Evolutionary conservation across 1,140 invertebrate species (phyloP), one percentile per base, ranked within the genome.

Genomic region (Drosophila willistoni): DNA sequence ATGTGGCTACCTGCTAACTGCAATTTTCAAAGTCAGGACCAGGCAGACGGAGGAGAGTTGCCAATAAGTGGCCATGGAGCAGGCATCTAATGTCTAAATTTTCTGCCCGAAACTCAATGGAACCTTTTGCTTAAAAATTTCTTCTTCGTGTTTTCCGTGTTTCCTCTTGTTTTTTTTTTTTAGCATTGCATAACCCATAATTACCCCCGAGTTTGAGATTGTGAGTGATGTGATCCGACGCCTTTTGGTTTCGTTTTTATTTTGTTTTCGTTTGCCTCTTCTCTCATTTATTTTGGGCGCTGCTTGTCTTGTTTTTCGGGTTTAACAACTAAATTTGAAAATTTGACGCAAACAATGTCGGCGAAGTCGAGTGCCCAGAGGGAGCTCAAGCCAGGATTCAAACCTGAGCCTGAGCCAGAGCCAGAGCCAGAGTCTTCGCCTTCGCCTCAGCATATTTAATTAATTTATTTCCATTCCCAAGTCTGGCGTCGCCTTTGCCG

Each of bases 261-360:
- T 63, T 70, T 54, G 55, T 69, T 22, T 60, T 66, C 33, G 39
- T 29, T 34, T 60, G 19, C 19, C 47, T 47, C 64, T 81, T 67
- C 60, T 61, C 76, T 65, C 71, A 60, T 77, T 56, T 73, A 71
- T 81, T 66, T 72, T 69, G 64, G 69, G 67, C 63, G 61, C 63
- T 83, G 77, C 71, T 71, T 79, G 82, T 87, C 84, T 89, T 82
- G 84, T 89, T 89, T 89, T 89, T 89, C 85, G 85, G 77, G 84
- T 89, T 89, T 89, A 89, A 89, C 84, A 89, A 89, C 84, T 89
- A 89, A 89, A 89, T 89, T 89, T 89, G 74, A 89, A 89, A 81
- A 81, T 89, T 89, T 89, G 84, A 89, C 80, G 76, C 85, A 89
- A 89, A 89, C 84, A 89, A 89, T 89, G 84, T 66, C 56, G 68